Evolutionary conservation across 2,797 vertebrate genomes (phyloP).

Genomic region (Alouatta caraya): DNA sequence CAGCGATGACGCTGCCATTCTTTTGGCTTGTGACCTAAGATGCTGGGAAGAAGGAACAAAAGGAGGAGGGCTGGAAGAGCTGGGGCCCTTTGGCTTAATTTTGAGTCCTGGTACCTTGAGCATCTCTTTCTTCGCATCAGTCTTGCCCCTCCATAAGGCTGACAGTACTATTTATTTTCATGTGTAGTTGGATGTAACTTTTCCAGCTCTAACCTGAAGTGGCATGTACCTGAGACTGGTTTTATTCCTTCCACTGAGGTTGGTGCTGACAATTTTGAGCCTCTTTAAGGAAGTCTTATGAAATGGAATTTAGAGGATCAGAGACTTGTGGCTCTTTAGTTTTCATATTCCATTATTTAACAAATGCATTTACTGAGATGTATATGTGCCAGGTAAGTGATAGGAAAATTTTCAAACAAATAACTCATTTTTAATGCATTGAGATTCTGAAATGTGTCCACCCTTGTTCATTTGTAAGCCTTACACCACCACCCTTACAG

Average conservation of each 20-base stretch:
- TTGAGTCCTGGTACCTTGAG: not conserved
- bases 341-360: not conserved
- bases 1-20: conserved; percentile 49
- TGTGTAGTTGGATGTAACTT: not conserved
- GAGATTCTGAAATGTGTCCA: not conserved
- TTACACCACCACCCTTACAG: not conserved
- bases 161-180: not conserved
- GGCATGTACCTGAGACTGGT: not conserved
- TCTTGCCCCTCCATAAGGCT: not conserved
- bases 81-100: not conserved
- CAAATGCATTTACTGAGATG: not conserved
- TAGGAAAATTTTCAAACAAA: not conserved
- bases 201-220: not conserved
- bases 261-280: not conserved
- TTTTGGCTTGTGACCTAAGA: conserved; percentile 16
- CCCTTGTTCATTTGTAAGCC: not conserved
- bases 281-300: conserved; percentile 5
- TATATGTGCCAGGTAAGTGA: not conserved
- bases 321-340: not conserved
- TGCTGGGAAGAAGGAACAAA: not conserved
- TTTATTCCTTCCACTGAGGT: not conserved
- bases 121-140: not conserved
- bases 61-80: not conserved
- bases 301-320: not conserved
- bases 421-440: not conserved